Percentiles rank a stretch among this genome's conserved stretches.
These are phyloP conservation scores for Eulemur coronatus DNA, from an alignment of 2,797 vertebrate species.

Conservation along the genomic window DNA sequence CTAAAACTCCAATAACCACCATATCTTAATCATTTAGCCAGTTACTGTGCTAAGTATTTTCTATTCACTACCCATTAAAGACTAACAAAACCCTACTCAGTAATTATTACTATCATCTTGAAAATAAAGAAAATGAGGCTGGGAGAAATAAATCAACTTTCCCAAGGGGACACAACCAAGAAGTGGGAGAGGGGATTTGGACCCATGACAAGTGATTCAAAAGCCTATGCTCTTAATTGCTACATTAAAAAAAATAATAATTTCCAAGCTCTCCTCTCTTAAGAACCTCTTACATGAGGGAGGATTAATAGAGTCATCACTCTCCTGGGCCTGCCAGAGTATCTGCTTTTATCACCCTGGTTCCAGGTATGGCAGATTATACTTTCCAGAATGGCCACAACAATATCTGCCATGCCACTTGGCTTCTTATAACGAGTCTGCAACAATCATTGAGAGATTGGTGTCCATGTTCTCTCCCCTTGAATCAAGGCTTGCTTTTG, in stretches of 20 bases:
- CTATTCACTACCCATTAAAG: conserved; percentile 35
- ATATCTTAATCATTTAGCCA: conserved; percentile 4
- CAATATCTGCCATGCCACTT: neutral
- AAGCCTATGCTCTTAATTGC: neutral
- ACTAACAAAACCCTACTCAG: neutral
- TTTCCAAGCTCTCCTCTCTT: neutral
- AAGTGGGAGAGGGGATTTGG: neutral
- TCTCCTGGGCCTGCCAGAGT: neutral
- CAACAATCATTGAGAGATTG: neutral
- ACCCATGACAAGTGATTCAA: neutral
- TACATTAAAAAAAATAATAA: neutral
- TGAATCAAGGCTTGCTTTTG: neutral
- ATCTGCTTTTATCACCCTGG: neutral
- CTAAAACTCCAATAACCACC: conserved; percentile 2
- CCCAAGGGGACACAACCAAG: neutral
- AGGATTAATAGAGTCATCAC: neutral
- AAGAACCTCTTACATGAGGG: neutral
- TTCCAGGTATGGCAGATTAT: neutral
- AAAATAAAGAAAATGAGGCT: conserved; percentile 18
- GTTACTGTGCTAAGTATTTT: neutral
- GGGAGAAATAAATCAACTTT: neutral
- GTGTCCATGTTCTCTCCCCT: neutral
- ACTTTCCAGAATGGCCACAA: neutral
- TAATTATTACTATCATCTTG: neutral
- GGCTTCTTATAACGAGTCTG: neutral